Evolutionary conservation across 2,888 invertebrate genomes (phyloP), one percentile per base, ranked within the genome.

Genomic region (Netelia inedita): DNA sequence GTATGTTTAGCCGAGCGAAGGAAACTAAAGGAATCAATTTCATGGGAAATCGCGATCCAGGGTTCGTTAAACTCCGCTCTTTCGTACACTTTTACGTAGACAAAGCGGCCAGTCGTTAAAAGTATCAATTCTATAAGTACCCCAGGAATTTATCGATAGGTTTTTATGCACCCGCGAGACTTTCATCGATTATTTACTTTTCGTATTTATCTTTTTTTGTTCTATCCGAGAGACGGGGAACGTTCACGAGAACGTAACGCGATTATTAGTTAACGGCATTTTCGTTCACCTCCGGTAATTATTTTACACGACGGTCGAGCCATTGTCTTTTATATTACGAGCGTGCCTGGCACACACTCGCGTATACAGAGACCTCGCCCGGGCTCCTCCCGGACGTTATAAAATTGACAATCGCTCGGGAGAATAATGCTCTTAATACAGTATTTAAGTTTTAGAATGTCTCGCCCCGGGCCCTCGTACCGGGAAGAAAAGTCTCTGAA

Each of bases 11-110:
- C 19, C 65, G 3, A 65, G 21, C 21, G 28, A 6, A 41, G 35
- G 21, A 63, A n/a, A 35, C 61, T 8, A 6, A 35, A 35, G 35
- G 35, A 41, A 55, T 53, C 41, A 72, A 57, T 72, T 35, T 69
- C 53, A 55, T n/a, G 69, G n/a, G 55, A 71, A 55, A 71, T 71
- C 71, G 35, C 35, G 35, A 55, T 14, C 35, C 41, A 55, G 41
- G 16, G 35, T 57, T 55, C 71, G 41, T 11, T 71, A 57, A 71
- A 57, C 53, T 19, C 55, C n/a, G 16, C 16, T 57, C 35, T 57
- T 55, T 57, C 16, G 2, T 46, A 46, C 3, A 46, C 0, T 11
- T 43, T 43, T 23, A 23, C 2, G 2, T 23, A 23, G 23, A 23
- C 2, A 23, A 3, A 14, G 3, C 46, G 14, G 0, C 11, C n/a